Conservation (phyloP, 2,797 vertebrate species). For the Enteromius viviparus region DNA sequence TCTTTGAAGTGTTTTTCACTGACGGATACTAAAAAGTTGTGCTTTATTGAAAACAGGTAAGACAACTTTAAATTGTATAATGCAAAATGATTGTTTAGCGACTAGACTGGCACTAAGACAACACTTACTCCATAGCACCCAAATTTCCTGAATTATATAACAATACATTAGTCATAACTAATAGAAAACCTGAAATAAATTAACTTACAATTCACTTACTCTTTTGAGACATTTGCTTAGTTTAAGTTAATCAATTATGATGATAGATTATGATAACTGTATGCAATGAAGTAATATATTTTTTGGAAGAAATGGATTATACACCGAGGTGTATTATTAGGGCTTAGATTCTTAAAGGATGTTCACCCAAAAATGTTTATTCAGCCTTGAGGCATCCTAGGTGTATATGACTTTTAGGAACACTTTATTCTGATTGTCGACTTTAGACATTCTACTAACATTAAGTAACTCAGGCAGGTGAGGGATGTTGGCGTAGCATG, state of each 20-base stretch:
- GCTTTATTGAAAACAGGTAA: neutral
- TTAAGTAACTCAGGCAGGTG: no score
- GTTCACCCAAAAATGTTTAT: no score
- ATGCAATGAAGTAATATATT: neutral
- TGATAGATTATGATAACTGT: neutral
- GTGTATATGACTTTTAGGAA: no score
- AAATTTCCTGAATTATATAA: neutral
- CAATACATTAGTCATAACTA: neutral
- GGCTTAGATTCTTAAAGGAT: no score
- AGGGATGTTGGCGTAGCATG: no score
- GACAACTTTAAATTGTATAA: neutral
- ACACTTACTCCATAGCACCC: neutral
- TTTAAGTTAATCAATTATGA: constrained; percentile 1
- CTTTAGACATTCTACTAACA: no score
- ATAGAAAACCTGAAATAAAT: neutral
- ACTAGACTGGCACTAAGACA: neutral
- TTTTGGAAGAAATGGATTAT: neutral
- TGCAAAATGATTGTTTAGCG: neutral
- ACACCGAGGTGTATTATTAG: neutral
- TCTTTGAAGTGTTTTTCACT: constrained; percentile 29
- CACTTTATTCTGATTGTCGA: no score
- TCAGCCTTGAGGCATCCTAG: no score
- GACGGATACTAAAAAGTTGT: neutral
- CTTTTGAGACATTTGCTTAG: neutral
- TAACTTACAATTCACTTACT: neutral